Evolutionary conservation across 2,797 vertebrate species (phyloP), one percentile per base, ranked within the genome.

Genomic region (Stomatorhinus walkeri): DNA sequence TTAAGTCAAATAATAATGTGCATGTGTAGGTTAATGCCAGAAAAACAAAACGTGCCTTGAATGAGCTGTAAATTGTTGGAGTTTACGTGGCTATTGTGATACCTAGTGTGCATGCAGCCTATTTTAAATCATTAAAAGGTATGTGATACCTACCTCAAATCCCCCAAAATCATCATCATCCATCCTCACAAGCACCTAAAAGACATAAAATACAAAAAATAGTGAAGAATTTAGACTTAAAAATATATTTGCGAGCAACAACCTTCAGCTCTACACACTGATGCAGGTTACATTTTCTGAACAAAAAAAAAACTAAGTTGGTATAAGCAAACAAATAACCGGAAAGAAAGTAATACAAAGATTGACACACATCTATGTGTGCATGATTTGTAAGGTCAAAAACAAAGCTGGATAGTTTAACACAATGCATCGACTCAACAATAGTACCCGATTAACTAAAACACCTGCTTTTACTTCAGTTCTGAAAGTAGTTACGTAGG

Each of bases 141-240:
- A 6, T 2, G 49, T 49, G 14, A 54, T 10, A 52, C 94, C 64
- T 95, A 96, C 95, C 95, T 96, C 96, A 94, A 96, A 96, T 90
- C 95, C 95, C 91, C 96, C 96, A 89, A 96, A 96, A 89, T 96
- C 95, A n/a, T 96, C 96, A 4, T 96, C 95, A 84, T 96, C 95
- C 95, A 96, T 96, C 89, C 59, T 91, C 93, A 87, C 8, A 22
- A 28, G 89, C 79, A 91, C 92, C 94, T 95, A 90, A 54, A 95
- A 92, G 89, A 92, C 0, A 93, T 10, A 86, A 79, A 87, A 89
- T 12, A 32, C 7, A 52, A 85, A 51, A 28, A 51, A 61, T 61
- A 24, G 56, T 46, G 12, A 28, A 85, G 48, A 49, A 85, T 51
- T 22, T 40, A 48, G 14, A 48, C 48, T 85, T 48, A 51, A 84